Base-by-base conservation (phyloP, 2,888 invertebrate genomes). In the Agrotis clavis region DNA sequence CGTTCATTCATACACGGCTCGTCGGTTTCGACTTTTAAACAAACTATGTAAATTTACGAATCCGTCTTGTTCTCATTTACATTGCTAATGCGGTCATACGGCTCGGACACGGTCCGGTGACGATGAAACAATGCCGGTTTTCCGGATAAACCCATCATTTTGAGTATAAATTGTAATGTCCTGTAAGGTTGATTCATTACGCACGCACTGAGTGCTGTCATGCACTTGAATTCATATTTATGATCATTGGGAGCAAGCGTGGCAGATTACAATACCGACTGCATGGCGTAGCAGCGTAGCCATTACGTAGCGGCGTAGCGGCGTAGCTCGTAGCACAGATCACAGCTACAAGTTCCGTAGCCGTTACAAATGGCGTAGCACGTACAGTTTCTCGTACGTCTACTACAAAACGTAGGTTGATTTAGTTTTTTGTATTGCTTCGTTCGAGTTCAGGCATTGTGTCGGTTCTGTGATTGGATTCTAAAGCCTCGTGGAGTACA, bases 21-120 rank as follows among this genome's bases (percentile, higher is more conserved):
- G 71, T 61, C 70, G 67, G 59, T 79, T 81, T 79, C 60, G 71
- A 81, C 79, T 87, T 81, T 71, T 45, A 66, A 54, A 61, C 71
- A 81, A 84, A 87, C 77, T 87, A 86, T 86, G 86, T 77, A 75
- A 86, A 86, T 87, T 48, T 71, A 66, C 56, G 67, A 78, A 80
- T 85, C 67, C 65, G 65, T 81, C 79, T 83, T 87, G 79, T 82
- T 71, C 73, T 73, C 78, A 87, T 86, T 86, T 87, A 81, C 80
- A 84, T 79, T 87, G 86, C 82, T 84, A 87, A 86, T 84, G 72
- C 60, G 74, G 77, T 77, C 73, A 79, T 66, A 71, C 73, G 66
- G 73, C 41, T 45, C 76, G 71, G 76, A 69, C 83, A 60, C 67
- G 60, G 69, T 60, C 59, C 69, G 30, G 53, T 74, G 73, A 73